Evolutionary conservation across 2,888 invertebrate species (phyloP).

Genomic region (Aporophyla lueneburgensis): DNA sequence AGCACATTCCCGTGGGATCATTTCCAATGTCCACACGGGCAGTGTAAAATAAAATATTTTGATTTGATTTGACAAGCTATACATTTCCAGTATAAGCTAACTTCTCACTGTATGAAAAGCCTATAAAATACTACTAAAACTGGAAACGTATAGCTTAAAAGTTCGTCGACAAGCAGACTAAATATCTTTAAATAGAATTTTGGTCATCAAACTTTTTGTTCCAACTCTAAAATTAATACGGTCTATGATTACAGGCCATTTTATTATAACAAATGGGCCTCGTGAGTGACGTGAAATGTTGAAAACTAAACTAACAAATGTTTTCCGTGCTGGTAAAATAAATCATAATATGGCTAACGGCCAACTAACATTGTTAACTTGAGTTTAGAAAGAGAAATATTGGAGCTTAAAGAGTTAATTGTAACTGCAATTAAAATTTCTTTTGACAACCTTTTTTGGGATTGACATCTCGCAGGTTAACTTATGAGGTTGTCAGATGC

Average conservation of each 20-base stretch:
- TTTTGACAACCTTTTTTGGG: slow-evolving; percentile 5
- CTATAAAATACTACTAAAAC: too few relatives aligned
- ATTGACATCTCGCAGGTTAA: too few relatives aligned
- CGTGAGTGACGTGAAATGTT: slow-evolving; percentile 49
- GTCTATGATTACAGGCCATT: slow-evolving; percentile 17
- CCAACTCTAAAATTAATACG: slow-evolving; percentile 17
- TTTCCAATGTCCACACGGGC: too few relatives aligned
- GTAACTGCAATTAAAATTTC: background rate
- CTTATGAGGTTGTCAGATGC: too few relatives aligned
- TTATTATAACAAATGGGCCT: slow-evolving; percentile 27
- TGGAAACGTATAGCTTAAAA: too few relatives aligned
- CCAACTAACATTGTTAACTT: slow-evolving; percentile 49
- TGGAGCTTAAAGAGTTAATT: background rate
- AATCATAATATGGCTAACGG: slow-evolving; percentile 46
- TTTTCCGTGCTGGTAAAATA: slow-evolving; percentile 36
- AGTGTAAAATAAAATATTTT: too few relatives aligned
- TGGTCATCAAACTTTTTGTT: slow-evolving; percentile 1
- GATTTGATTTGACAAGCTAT: too few relatives aligned
- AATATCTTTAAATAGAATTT: background rate
- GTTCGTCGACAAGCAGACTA: too few relatives aligned
- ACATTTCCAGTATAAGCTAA: too few relatives aligned
- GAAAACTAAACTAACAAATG: slow-evolving; percentile 41
- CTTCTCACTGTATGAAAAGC: too few relatives aligned
- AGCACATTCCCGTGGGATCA: too few relatives aligned
- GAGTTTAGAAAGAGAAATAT: slow-evolving; percentile 44